Evolutionary conservation across 2,888 invertebrate species (phyloP).

Genomic region (Ametastegia equiseti): DNA sequence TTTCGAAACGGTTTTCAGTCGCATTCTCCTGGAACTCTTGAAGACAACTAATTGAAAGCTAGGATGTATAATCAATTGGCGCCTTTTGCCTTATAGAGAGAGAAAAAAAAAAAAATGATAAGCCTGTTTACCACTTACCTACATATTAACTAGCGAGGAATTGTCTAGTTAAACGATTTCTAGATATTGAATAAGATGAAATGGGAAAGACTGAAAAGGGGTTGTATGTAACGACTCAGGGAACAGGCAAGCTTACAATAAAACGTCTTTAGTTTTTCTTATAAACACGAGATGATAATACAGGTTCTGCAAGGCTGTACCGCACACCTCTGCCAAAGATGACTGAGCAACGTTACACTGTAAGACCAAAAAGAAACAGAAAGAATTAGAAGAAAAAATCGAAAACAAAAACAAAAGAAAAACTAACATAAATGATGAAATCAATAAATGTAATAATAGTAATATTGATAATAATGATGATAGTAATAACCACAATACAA

Average conservation of each 20-base stretch:
- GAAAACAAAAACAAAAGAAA: neutral
- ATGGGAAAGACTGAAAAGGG: conserved; percentile 71
- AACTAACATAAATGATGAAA: neutral
- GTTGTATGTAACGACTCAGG: conserved; percentile 71
- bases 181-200: conserved; percentile 51
- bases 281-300: conserved; percentile 15
- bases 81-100: conserved; percentile 11
- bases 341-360: conserved; percentile 69
- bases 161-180: conserved; percentile 58
- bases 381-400: conserved; percentile 44
- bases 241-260: conserved; percentile 68
- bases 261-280: conserved; percentile 54
- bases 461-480: neutral
- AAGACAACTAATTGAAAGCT: conserved; percentile 31
- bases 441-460: conserved; percentile 7
- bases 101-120: neutral
- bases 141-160: conserved; percentile 55
- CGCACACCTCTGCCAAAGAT: conserved; percentile 71
- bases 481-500: neutral
- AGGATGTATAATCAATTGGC: conserved; percentile 31
- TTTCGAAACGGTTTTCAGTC: neutral
- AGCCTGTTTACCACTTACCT: conserved; percentile 43
- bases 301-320: conserved; percentile 34
- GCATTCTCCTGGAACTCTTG: neutral
- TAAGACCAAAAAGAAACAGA: conserved; percentile 63